A percentile compares a stretch with the other conserved stretches of the same genome.
Conservation (phyloP, 2,113 vertebrate genomes). For the Thalassarche chlororhynchos region DNA sequence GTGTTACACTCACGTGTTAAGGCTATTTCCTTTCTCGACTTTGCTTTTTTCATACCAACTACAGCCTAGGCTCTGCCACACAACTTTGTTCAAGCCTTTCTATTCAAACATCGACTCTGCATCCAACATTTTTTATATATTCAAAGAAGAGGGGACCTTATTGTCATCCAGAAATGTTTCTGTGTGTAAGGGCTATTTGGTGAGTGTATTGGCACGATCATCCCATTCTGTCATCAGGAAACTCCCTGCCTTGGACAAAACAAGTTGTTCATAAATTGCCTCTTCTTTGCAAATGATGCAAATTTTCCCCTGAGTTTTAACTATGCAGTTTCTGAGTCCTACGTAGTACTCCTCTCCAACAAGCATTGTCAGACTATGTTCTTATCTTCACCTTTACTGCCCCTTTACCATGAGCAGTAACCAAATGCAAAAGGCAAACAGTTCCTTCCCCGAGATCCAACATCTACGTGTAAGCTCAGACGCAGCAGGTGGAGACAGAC, state of each 20-base stretch:
- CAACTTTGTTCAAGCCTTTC: not conserved
- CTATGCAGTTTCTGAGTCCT: not conserved
- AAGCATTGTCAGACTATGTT: not conserved
- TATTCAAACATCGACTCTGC: not conserved
- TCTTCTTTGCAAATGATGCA: not conserved
- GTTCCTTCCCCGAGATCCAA: not conserved
- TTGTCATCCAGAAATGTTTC: not conserved
- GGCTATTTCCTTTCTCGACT: not conserved
- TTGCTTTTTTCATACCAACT: not conserved
- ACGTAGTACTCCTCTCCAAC: not conserved
- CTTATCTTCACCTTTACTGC: not conserved
- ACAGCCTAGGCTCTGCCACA: not conserved
- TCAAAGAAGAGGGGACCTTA: not conserved
- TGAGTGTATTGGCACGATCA: not conserved
- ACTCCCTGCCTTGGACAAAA: not conserved
- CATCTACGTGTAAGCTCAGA: not conserved
- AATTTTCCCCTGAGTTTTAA: not conserved
- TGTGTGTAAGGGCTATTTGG: not conserved
- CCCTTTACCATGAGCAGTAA: not conserved
- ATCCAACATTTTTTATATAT: not conserved
- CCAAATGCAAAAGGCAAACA: not conserved
- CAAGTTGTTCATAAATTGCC: not conserved
- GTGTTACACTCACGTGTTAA: not conserved
- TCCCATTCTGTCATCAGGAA: not conserved
- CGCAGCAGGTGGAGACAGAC: not conserved